Conservation (phyloP, 2,888 invertebrate genomes). For the Geophilus truncorum region DNA sequence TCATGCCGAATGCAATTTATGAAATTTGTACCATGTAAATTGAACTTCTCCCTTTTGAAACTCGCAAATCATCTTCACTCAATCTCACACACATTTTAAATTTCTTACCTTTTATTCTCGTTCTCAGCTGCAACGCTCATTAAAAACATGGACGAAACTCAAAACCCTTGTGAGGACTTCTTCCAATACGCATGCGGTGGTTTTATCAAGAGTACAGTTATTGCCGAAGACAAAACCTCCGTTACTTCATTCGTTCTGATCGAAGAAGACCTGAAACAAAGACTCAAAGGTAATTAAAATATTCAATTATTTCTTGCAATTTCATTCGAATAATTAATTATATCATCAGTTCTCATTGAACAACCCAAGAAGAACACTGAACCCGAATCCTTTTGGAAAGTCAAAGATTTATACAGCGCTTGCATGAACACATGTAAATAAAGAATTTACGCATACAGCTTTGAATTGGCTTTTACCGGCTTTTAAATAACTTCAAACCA, state of each 20-base stretch:
- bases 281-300: constrained; percentile 5
- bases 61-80: background rate
- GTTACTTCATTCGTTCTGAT: constrained; percentile 6
- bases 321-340: background rate
- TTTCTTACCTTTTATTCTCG: background rate
- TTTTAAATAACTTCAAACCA: background rate
- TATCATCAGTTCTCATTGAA: constrained; percentile 32
- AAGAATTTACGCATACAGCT: background rate
- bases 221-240: constrained; percentile 59
- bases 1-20: too few species aligned
- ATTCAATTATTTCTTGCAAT: background rate
- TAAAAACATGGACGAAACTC: constrained; percentile 44
- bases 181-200: constrained; percentile 53
- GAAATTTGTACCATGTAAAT: too few species aligned
- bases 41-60: background rate
- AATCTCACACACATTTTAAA: background rate
- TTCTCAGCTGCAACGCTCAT: constrained; percentile 35
- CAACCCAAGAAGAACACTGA: constrained; percentile 38
- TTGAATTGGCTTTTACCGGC: background rate
- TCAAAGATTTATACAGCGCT: constrained; percentile 74
- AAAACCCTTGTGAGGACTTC: constrained; percentile 52
- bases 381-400: constrained; percentile 66
- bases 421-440: constrained; percentile 83
- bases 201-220: constrained; percentile 49
- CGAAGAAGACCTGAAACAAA: constrained; percentile 14